A percentile compares a stretch with the other conserved stretches of the same genome.
These are phyloP conservation scores for Pseudomugil gertrudae DNA, from an alignment of 2,797 vertebrate species.

Conservation along the genomic window DNA sequence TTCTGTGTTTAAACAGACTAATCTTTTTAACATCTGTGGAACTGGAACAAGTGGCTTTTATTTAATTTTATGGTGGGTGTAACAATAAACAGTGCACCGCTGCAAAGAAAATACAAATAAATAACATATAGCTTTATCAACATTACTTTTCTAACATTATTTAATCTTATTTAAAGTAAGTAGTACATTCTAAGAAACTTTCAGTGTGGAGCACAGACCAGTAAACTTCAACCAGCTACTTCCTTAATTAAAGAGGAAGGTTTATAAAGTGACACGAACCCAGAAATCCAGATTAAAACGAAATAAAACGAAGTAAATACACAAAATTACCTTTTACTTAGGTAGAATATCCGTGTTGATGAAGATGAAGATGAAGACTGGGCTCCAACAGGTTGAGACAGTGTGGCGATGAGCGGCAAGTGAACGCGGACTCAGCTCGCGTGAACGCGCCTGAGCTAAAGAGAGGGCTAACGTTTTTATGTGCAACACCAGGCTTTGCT, in stretches of 20 bases:
- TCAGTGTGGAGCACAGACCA: not conserved
- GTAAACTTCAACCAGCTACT: conserved; percentile 24
- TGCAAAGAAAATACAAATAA: not conserved
- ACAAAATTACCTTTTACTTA: conserved; percentile 52
- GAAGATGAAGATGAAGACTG: not conserved
- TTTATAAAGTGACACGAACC: not conserved
- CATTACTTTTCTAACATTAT: not conserved
- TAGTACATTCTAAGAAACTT: not conserved
- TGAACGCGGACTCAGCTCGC: conserved; percentile 43
- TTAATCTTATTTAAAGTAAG: not conserved
- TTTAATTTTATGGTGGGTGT: too few relatives aligned
- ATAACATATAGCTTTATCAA: not conserved
- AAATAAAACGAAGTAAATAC: not conserved
- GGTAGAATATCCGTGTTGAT: conserved; percentile 15
- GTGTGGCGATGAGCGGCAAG: conserved; percentile 14
- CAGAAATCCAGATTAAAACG: not conserved
- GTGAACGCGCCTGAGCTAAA: conserved; percentile 43
- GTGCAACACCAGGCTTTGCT: not conserved
- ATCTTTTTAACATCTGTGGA: not conserved
- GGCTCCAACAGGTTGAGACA: not conserved
- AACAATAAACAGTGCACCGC: not conserved
- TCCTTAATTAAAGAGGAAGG: conserved; percentile 42
- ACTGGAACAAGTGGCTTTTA: not conserved
- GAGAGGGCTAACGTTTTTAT: too few relatives aligned
- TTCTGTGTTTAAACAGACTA: not conserved